phyloP scores from a whole-genome alignment of 2,888 invertebrate species.

The Chironomus tentans region DNA sequence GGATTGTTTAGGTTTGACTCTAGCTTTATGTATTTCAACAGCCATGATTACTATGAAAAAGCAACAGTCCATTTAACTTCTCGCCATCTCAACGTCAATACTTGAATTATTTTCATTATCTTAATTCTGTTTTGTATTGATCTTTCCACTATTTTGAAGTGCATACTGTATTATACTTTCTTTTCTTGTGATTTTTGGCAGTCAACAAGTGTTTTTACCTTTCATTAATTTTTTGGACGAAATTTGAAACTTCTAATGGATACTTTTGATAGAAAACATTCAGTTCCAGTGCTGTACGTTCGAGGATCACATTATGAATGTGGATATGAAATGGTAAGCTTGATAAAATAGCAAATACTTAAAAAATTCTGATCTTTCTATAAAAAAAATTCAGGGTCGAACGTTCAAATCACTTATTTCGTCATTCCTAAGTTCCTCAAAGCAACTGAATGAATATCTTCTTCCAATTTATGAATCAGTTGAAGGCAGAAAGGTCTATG shows the following conservation, averaged over 20 bases:
- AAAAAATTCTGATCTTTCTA: conserved; percentile 9
- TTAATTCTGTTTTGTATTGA: no score
- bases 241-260: neutral
- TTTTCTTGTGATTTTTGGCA: no score
- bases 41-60: no score
- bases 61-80: no score
- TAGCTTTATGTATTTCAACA: no score
- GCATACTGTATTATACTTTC: no score
- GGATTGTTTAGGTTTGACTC: no score
- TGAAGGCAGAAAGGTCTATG: conserved; percentile 60
- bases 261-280: conserved; percentile 44
- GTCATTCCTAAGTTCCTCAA: conserved; percentile 51
- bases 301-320: conserved; percentile 78
- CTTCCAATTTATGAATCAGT: conserved; percentile 62
- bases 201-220: no score
- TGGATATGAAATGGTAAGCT: conserved; percentile 73
- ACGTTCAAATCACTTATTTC: conserved; percentile 67
- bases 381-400: conserved; percentile 57
- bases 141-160: no score
- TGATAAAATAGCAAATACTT: conserved; percentile 3
- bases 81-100: no score
- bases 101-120: no score
- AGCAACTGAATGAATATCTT: conserved; percentile 56
- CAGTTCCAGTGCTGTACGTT: conserved; percentile 67
- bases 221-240: neutral